A percentile compares a stretch with the other conserved stretches of the same genome.
phyloP scores from a whole-genome alignment of 2,888 invertebrate species.

The Spodoptera exigua region DNA sequence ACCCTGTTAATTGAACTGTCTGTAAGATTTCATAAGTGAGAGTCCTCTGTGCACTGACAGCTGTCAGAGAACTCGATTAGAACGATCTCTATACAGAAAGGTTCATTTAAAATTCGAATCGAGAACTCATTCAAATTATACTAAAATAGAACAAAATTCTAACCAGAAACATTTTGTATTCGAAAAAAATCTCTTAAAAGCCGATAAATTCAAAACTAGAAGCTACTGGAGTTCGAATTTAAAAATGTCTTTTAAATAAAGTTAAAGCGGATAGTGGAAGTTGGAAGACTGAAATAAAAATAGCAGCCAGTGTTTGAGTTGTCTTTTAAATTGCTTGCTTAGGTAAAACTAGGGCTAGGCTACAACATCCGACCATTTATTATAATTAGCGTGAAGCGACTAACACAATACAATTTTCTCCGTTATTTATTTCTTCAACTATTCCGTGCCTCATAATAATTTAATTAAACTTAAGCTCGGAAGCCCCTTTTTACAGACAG shows the following conservation, averaged over 20 bases:
- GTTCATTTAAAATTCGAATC: constrained; percentile 17
- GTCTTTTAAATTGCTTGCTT: constrained; percentile 54
- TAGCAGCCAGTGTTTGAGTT: constrained; percentile 50
- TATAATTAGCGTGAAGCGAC: constrained; percentile 40
- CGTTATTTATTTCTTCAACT: constrained; percentile 28
- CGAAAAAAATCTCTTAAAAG: constrained; percentile 27
- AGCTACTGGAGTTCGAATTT: constrained; percentile 40
- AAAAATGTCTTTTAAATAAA: constrained; percentile 49
- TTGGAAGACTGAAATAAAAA: constrained; percentile 49
- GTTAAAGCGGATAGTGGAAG: constrained; percentile 44
- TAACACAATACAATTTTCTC: constrained; percentile 43
- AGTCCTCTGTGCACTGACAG: constrained; percentile 25
- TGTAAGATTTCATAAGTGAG: constrained; percentile 37
- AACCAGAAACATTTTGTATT: constrained; percentile 14
- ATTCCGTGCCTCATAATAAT: constrained; percentile 14
- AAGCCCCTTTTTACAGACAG: constrained; percentile 2
- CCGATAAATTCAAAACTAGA: constrained; percentile 36
- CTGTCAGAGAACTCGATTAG: constrained; percentile 20
- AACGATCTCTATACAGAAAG: constrained; percentile 6
- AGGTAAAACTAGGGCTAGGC: constrained; percentile 40
- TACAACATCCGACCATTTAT: constrained; percentile 43
- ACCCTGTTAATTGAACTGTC: constrained; percentile 48
- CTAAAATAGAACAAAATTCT: constrained; percentile 17
- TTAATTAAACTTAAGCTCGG: constrained; percentile 17
- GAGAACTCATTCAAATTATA: constrained; percentile 8